Evolutionary conservation across 2,797 vertebrate genomes (phyloP).

Genomic region (Fistularia tabacaria): DNA sequence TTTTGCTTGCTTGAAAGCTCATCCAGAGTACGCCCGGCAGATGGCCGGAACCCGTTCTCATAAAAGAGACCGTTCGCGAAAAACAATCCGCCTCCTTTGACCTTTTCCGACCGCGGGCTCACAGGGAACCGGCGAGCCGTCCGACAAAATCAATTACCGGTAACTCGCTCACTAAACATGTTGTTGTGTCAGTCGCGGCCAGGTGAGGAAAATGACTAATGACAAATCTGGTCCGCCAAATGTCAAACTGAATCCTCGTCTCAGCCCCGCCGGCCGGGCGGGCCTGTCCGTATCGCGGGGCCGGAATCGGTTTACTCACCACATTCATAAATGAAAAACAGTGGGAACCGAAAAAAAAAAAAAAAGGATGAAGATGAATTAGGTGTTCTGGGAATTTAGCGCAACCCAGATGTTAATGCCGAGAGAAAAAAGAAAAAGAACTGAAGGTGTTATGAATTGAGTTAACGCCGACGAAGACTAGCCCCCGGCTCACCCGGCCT

Average conservation of each 20-base stretch:
- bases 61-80: slow-evolving; percentile 12
- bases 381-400: no score
- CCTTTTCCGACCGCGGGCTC: slow-evolving; percentile 18
- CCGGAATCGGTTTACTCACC: slow-evolving; percentile 17
- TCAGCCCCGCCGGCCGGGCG: neutral
- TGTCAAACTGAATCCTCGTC: slow-evolving; percentile 47
- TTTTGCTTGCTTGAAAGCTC: slow-evolving; percentile 6
- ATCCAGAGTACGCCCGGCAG: neutral
- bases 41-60: neutral
- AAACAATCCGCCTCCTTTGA: slow-evolving; percentile 21
- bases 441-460: no score
- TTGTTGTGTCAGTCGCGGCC: slow-evolving; percentile 24
- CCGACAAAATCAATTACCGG: slow-evolving; percentile 35
- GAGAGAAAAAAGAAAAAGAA: no score
- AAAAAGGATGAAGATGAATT: neutral
- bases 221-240: slow-evolving; percentile 46
- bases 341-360: neutral
- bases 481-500: no score
- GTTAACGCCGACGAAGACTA: no score
- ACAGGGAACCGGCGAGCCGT: slow-evolving; percentile 1
- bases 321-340: slow-evolving; percentile 16
- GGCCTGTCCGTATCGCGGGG: no score
- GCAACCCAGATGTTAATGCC: no score
- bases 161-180: slow-evolving; percentile 24
- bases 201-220: slow-evolving; percentile 35